Conservation (phyloP, 2,113 vertebrate genomes). For the Heterocephalus glaber region DNA sequence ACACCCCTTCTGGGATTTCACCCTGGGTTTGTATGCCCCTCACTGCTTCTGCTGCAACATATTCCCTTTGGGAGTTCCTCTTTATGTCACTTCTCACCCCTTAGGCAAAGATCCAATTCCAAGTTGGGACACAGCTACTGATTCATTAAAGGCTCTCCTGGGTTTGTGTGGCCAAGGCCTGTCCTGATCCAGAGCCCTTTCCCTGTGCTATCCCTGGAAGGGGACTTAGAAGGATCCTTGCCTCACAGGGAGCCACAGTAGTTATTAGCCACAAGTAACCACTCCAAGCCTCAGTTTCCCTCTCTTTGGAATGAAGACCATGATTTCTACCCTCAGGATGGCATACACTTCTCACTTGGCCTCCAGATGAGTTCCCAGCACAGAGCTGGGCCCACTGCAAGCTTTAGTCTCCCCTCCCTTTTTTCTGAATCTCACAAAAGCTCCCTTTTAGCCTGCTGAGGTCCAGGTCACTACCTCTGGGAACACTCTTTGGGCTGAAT, state of each 20-base stretch:
- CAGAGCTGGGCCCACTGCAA: neutral
- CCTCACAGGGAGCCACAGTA: neutral
- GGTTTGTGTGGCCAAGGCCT: neutral
- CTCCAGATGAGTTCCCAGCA: neutral
- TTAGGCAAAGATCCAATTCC: conserved; percentile 15
- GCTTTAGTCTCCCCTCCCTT: too few relatives aligned
- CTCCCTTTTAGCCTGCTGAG: neutral
- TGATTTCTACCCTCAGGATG: neutral
- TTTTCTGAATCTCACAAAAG: neutral
- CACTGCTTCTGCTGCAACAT: neutral
- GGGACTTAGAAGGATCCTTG: neutral
- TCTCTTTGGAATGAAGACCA: neutral
- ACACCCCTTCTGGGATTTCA: neutral
- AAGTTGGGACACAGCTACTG: neutral
- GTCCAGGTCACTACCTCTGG: neutral
- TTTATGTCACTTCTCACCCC: neutral
- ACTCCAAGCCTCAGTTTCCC: neutral
- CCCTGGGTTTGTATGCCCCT: neutral
- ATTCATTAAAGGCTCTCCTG: neutral
- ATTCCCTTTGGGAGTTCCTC: neutral
- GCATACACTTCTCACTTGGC: neutral
- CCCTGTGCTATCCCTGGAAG: neutral
- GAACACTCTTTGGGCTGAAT: neutral
- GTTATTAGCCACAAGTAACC: neutral
- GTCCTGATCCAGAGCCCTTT: neutral